These are phyloP conservation scores for Caenorhabditis uteleia DNA, from an alignment of 2,888 invertebrate species.

Conservation along the genomic window DNA sequence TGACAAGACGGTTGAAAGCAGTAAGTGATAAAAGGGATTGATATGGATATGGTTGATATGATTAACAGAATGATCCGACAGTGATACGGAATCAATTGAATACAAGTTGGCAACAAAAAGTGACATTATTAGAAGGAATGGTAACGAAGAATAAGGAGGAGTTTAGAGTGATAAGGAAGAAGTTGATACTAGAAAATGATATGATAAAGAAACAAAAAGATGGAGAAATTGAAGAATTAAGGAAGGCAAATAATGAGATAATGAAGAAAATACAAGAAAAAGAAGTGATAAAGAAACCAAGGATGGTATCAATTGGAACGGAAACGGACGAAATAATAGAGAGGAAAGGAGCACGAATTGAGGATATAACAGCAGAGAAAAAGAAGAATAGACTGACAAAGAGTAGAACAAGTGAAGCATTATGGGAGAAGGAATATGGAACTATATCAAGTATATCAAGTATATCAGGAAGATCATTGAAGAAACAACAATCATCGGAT, in stretches of 20 bases:
- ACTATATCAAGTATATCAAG: no score
- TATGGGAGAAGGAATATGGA: no score
- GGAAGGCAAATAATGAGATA: conserved; percentile 2
- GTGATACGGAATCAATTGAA: conserved; percentile 4
- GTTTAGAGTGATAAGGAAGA: background rate
- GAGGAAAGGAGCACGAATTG: no score
- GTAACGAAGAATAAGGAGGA: conserved; percentile 23
- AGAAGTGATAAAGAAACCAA: no score
- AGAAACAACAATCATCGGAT: no score
- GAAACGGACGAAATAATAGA: no score
- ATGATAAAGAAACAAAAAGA: no score
- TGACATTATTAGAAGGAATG: conserved; percentile 9
- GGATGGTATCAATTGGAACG: no score
- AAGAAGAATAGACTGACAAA: no score
- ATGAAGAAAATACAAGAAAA: conserved; percentile 7
- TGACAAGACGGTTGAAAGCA: conserved; percentile 24
- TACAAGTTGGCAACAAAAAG: conserved; percentile 12
- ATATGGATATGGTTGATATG: background rate
- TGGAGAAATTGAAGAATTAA: conserved; percentile 9
- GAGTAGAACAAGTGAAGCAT: no score
- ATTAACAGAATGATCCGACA: conserved; percentile 16
- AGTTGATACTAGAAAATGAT: background rate
- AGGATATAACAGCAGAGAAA: no score
- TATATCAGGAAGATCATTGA: no score
- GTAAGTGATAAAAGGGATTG: conserved; percentile 1